Base-by-base conservation (phyloP, 2,113 vertebrate genomes). In the Phalacrocorax pelagicus region DNA sequence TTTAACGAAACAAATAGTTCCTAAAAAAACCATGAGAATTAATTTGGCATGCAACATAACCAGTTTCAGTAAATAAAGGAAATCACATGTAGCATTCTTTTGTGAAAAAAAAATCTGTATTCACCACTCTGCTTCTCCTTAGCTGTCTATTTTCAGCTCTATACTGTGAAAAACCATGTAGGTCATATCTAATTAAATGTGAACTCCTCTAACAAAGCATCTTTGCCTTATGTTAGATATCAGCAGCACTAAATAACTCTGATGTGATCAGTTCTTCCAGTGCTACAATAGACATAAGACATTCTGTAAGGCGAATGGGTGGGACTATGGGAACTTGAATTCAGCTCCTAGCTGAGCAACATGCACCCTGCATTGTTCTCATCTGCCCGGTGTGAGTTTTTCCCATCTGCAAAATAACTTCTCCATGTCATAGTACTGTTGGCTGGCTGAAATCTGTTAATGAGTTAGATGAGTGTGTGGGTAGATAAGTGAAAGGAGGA, bases 1-100 rank as follows among this genome's bases (percentile, higher is more conserved):
- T 54, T 79, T 40, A 20, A 16, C 67, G 85, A 88, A 61, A 36
- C 3, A 2, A 62, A 54, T 40, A 29, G 9, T 38, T 57, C 52
- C 81, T 81, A 18, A 58, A 24, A 72, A 81, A 75, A 16, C 30
- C 40, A 26, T 81, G 86, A 69, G 66, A 92, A 84, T 94, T 78
- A 73, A 80, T 87, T 89, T 61, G 27, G 19, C 29, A 74, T 57
- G 77, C 67, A 75, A 72, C 51, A 54, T 66, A 61, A 91, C 44
- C 47, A 72, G 66, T 54, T 86, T 69, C 80, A 88, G 77, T 26
- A 86, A 84, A 93, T 97, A 92, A 91, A 93, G 55, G 86, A 95
- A 90, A 81, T 59, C n/a, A 70, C 52, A 52, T 93, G 80, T 93
- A 52, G 24, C 65, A 83, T 92, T 88, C 67, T 86, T 84, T 34